Evolutionary conservation across 2,888 invertebrate genomes (phyloP).

Genomic region (Pecten maximus): DNA sequence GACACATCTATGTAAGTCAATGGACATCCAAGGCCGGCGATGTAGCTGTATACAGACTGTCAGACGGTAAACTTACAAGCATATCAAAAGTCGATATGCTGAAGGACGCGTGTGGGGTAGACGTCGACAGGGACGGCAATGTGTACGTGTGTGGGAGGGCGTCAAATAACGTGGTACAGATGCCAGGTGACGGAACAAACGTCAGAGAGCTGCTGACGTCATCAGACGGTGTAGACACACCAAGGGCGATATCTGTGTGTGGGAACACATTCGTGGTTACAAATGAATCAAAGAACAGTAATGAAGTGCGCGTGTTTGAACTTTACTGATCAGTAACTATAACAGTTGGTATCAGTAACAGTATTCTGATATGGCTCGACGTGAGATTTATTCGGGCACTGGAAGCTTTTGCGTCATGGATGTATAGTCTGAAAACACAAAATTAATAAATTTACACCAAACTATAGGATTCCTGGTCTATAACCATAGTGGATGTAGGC

Average conservation of each 20-base stretch:
- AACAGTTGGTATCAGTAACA: too few species aligned
- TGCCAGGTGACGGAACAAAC: neutral
- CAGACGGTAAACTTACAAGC: neutral
- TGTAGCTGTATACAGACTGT: neutral
- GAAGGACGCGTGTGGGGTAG: neutral
- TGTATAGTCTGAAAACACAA: too few species aligned
- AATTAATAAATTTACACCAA: too few species aligned
- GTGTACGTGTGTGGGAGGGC: neutral
- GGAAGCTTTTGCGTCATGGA: too few species aligned
- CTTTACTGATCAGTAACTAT: neutral
- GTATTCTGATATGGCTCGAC: too few species aligned
- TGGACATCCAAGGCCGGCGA: neutral
- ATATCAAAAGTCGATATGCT: neutral
- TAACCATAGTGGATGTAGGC: too few species aligned
- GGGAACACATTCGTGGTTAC: neutral
- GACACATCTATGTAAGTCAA: neutral
- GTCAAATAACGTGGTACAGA: neutral
- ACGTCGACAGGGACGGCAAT: neutral
- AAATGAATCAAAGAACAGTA: neutral
- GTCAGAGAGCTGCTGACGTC: neutral
- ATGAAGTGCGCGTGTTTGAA: neutral
- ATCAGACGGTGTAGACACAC: neutral
- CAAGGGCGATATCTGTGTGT: neutral
- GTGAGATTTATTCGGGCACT: too few species aligned
- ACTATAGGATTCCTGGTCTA: too few species aligned